A percentile compares a stretch with the other conserved stretches of the same genome.
Evolutionary conservation across 92 coral and sea anemone genomes (phyloP).

Genomic region (Hydrozoanthus gracilis): DNA sequence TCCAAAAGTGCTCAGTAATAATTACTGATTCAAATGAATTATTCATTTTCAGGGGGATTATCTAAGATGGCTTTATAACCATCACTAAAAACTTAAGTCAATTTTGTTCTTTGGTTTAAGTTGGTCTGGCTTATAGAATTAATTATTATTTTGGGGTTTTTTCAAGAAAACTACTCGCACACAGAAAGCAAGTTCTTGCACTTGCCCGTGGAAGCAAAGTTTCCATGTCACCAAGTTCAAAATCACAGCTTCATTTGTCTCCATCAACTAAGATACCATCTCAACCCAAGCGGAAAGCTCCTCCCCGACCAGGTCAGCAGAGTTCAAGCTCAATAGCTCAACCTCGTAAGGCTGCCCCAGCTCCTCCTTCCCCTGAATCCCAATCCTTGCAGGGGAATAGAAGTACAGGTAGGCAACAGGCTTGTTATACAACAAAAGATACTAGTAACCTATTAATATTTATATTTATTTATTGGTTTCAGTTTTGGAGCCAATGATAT

Average conservation of each 20-base stretch:
- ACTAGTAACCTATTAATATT: too few species aligned
- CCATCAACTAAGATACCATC: constrained; percentile 20
- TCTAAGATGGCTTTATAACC: too few species aligned
- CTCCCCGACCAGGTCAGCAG: constrained; percentile 24
- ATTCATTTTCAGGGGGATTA: too few species aligned
- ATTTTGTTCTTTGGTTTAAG: too few species aligned
- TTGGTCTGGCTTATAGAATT: too few species aligned
- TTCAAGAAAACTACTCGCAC: constrained; percentile 34
- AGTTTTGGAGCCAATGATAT: background rate
- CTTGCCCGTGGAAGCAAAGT: constrained; percentile 11
- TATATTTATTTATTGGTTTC: background rate
- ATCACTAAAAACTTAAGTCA: too few species aligned
- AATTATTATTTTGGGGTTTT: background rate
- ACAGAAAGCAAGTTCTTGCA: constrained; percentile 36
- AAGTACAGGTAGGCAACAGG: background rate
- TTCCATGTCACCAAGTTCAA: background rate
- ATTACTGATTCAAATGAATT: too few species aligned
- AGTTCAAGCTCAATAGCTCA: background rate
- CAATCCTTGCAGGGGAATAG: background rate
- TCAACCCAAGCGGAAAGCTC: constrained; percentile 47
- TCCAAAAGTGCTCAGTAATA: too few species aligned
- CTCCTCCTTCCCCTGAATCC: background rate
- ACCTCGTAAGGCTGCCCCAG: background rate
- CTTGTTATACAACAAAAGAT: background rate
- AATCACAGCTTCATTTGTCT: background rate